Evolutionary conservation across 2,113 vertebrate genomes (phyloP), one percentile per base, ranked within the genome.

Genomic region (Lucifuga dentata): DNA sequence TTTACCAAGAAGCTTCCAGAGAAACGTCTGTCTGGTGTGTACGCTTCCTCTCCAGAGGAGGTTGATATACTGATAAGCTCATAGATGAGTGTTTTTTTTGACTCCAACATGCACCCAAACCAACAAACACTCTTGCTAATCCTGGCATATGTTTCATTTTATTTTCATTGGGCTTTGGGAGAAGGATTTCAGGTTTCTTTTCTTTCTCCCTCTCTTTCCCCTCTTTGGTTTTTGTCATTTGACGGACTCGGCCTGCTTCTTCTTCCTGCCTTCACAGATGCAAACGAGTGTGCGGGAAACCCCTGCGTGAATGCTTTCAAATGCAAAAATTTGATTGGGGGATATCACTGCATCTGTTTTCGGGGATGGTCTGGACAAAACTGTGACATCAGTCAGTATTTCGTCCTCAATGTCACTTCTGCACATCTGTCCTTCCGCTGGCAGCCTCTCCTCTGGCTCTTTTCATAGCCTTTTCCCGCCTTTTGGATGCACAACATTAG

Each of bases 271-370:
- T 95, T 93, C 91, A 93, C 97, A 99, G 98, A 99, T 96, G 95
- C 94, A 90, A 97, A 98, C 95, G 97, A 99, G 89, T 99, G 97
- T 89, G 90, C 93, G 80, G 93, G 91, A 90, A 94, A 92, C 78
- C 97, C 96, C 90, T 99, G 97, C 88, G 89, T 93, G 92, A 95
- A 98, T 78, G 95, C 97, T 95, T 85, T 93, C 80, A 95, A 94
- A 94, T 99, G 97, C 97, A 99, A 97, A 98, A 98, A 99, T 94
- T 93, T 98, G 93, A 97, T 98, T 95, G 97, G 97, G 90, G 95
- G 96, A 95, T 99, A 98, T 98, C 95, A 93, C 94, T 99, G 98
- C 94, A 88, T 91, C 93, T 99, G 97, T 95, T 91, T 95, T 92
- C 92, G 92, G 80, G 97, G 96, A 95, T 98, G 97, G 98, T 94